phyloP scores from a whole-genome alignment of 2,797 vertebrate species.

The Acanthurus leucopareius region DNA sequence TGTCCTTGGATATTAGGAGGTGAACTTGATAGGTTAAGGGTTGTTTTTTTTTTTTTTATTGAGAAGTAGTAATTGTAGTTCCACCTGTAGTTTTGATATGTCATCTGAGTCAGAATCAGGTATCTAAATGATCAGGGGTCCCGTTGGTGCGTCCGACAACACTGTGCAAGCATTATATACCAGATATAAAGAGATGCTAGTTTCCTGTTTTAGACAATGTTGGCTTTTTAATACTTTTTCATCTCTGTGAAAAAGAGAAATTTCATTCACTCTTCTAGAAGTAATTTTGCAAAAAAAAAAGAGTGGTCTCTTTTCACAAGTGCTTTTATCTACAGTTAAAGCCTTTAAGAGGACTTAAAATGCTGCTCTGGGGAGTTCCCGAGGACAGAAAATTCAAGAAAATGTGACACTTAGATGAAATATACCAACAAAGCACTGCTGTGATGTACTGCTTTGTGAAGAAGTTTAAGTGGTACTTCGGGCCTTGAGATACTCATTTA shows the following conservation, averaged over 20 bases:
- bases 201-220: constrained; percentile 6
- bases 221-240: not conserved
- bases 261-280: too few relatives aligned
- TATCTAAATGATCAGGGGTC: not conserved
- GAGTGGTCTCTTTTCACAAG: constrained; percentile 26
- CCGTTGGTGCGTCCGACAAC: not conserved
- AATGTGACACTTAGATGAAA: constrained; percentile 39
- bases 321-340: constrained; percentile 34
- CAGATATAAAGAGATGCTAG: not conserved
- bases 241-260: too few relatives aligned
- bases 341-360: constrained; percentile 43
- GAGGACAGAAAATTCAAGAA: constrained; percentile 34
- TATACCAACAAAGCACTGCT: constrained; percentile 7
- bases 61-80: constrained; percentile 28
- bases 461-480: constrained; percentile 17
- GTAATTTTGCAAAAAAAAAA: constrained; percentile 6
- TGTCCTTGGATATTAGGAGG: constrained; percentile 62
- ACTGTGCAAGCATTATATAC: not conserved
- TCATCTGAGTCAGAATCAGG: constrained; percentile 15
- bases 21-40: constrained; percentile 66
- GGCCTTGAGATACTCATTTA: constrained; percentile 16
- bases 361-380: constrained; percentile 29
- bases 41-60: constrained; percentile 25
- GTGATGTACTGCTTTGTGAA: constrained; percentile 38
- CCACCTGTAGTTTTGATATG: constrained; percentile 33